Percentiles rank a stretch among this genome's conserved stretches.
Conservation (phyloP, 1,140 invertebrate species). For the Drosophila pseudoobscura region DNA sequence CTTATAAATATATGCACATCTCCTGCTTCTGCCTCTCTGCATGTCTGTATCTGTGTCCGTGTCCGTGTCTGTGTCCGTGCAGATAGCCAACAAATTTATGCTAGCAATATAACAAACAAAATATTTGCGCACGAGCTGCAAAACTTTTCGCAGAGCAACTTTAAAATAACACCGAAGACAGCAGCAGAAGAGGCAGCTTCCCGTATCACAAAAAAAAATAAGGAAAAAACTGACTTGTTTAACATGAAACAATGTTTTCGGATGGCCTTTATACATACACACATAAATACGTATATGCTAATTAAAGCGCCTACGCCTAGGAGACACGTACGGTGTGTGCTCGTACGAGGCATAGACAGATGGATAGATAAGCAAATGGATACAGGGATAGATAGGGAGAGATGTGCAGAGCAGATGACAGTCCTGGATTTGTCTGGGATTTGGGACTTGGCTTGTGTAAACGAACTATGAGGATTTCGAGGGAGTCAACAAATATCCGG, state of each 20-base stretch:
- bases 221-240: slow-evolving; percentile 23
- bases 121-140: slow-evolving; percentile 75
- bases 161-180: slow-evolving; percentile 71
- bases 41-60: slow-evolving; percentile 26
- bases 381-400: too few species aligned
- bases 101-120: slow-evolving; percentile 80
- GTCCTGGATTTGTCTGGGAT: too few species aligned
- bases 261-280: neutral
- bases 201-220: slow-evolving; percentile 11
- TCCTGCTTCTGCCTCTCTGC: slow-evolving; percentile 9
- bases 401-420: too few species aligned
- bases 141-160: slow-evolving; percentile 67
- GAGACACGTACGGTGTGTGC: slow-evolving; percentile 11
- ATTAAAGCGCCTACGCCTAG: slow-evolving; percentile 53
- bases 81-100: slow-evolving; percentile 80
- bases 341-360: neutral
- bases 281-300: slow-evolving; percentile 41
- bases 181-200: slow-evolving; percentile 27
- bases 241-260: slow-evolving; percentile 33
- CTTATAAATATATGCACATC: slow-evolving; percentile 78
- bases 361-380: too few species aligned
- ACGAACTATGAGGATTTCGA: too few species aligned
- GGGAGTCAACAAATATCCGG: too few species aligned
- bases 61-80: slow-evolving; percentile 43
- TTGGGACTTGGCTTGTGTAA: too few species aligned